Conservation (phyloP, 2,113 vertebrate species). For the Vulpes lagopus region DNA sequence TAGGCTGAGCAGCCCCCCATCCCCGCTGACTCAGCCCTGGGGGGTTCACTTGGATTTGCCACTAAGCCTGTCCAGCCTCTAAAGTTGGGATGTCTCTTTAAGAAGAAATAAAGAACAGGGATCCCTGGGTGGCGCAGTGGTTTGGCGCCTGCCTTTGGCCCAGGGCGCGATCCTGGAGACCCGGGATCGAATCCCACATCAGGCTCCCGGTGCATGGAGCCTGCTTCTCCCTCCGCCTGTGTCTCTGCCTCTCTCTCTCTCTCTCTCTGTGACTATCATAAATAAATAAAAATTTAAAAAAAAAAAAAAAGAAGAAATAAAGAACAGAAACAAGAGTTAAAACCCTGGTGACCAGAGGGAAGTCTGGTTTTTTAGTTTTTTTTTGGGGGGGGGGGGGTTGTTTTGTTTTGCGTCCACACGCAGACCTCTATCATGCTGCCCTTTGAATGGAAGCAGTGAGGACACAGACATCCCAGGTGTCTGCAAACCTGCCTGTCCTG, state of each 20-base stretch:
- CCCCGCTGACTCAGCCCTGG: too few species aligned
- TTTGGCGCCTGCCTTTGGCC: too few species aligned
- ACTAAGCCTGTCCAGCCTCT: background rate
- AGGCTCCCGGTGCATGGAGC: too few species aligned
- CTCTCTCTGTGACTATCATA: too few species aligned
- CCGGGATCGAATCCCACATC: too few species aligned
- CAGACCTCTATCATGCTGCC: background rate
- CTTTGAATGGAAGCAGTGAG: background rate
- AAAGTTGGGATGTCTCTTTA: constrained; percentile 54
- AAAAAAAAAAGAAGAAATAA: constrained; percentile 75
- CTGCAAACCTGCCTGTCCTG: rapidly evolving
- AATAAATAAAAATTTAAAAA: too few species aligned
- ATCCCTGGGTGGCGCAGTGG: too few species aligned
- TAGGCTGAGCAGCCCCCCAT: background rate
- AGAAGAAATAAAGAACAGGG: constrained; percentile 78
- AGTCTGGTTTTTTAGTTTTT: background rate
- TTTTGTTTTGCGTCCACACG: constrained; percentile 27
- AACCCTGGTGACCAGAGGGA: constrained; percentile 35
- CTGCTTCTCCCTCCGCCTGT: too few species aligned
- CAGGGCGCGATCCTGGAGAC: too few species aligned
- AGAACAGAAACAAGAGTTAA: constrained; percentile 76
- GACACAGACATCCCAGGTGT: background rate
- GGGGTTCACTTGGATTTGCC: background rate
- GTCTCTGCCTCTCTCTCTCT: too few species aligned
- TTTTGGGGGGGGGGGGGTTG: background rate